phyloP scores from a whole-genome alignment of 2,113 vertebrate genomes.

The Tinamus guttatus region DNA sequence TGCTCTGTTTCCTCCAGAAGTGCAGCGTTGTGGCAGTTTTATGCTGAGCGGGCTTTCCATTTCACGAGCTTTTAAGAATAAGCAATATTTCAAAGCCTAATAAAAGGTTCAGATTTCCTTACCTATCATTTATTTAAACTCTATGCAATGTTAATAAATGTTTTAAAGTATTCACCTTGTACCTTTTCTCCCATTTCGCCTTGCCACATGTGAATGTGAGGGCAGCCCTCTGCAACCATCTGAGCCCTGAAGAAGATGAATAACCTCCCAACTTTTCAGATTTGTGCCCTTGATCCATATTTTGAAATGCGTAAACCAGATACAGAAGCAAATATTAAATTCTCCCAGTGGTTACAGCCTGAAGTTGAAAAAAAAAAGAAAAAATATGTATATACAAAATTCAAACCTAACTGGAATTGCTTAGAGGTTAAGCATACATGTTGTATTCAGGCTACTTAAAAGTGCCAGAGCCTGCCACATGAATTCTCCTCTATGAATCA shows the following conservation, averaged over 20 bases:
- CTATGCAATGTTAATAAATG: neutral
- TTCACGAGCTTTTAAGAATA: neutral
- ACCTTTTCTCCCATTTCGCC: neutral
- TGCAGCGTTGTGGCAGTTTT: accelerated
- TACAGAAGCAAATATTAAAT: neutral
- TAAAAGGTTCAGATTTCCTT: neutral
- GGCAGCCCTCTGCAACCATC: neutral
- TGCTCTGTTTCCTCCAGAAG: neutral
- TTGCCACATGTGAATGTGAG: neutral
- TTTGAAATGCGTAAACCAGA: neutral
- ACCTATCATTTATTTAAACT: neutral
- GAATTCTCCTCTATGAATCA: neutral
- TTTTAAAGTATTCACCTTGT: neutral
- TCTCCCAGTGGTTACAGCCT: neutral
- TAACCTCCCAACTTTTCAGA: neutral
- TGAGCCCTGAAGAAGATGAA: neutral
- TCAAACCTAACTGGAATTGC: neutral
- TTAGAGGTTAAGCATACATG: neutral
- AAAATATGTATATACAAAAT: neutral
- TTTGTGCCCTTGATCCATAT: neutral
- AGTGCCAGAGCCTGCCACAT: neutral
- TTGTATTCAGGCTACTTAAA: neutral
- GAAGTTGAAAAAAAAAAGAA: neutral
- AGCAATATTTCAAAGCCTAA: neutral
- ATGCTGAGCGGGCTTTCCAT: neutral